Conservation (phyloP, 1,140 invertebrate genomes). For the Monomorium pharaonis region DNA sequence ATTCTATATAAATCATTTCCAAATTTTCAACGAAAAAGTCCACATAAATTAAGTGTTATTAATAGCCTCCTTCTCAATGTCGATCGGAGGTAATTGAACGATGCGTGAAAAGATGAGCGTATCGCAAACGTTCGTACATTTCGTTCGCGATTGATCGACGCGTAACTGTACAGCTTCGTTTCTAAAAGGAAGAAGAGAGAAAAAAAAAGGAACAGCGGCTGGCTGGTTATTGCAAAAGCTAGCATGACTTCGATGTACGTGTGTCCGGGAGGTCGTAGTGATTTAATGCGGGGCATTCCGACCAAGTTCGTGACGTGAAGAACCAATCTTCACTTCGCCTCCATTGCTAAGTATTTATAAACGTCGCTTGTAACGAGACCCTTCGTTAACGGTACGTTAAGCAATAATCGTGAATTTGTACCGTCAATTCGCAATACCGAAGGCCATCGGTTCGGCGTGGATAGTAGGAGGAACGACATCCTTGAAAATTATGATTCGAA, state of each 20-base stretch:
- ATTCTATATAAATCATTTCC: neutral
- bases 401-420: constrained; percentile 34
- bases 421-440: constrained; percentile 21
- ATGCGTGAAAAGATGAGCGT: neutral
- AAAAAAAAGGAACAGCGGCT: neutral
- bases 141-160: constrained; percentile 18
- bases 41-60: neutral
- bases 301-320: neutral
- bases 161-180: neutral
- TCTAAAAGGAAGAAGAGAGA: neutral
- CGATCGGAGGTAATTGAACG: neutral
- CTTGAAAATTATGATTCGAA: neutral
- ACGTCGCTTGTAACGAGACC: constrained; percentile 20
- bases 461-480: neutral
- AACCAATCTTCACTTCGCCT: constrained; percentile 4
- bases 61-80: neutral
- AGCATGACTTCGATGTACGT: constrained; percentile 4
- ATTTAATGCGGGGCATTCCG: constrained; percentile 7
- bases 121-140: neutral
- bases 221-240: constrained; percentile 9
- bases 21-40: neutral
- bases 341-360: constrained; percentile 22
- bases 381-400: constrained; percentile 45
- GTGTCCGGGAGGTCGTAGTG: neutral
- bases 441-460: neutral